Base-by-base conservation (phyloP, 2,113 vertebrate genomes). In the Corythaixoides concolor region DNA sequence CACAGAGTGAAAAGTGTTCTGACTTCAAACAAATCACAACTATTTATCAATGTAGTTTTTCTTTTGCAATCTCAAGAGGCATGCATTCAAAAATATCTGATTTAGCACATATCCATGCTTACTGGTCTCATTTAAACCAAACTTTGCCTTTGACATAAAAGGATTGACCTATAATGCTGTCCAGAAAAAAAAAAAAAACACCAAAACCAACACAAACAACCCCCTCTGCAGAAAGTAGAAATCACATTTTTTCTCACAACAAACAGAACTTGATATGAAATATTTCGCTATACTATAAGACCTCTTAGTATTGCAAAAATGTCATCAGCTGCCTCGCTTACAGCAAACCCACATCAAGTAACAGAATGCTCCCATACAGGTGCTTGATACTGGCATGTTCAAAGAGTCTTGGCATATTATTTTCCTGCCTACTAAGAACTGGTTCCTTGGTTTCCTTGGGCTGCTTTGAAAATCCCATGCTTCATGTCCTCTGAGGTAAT, bases 1-100 rank as follows among this genome's bases (percentile, higher is more conserved):
- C 62, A 10, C 58, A 95, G 85, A 74, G 64, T 69, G 85, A 90
- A 97, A 93, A 58, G 24, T 80, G 86, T 45, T 93, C 73, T 85
- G 73, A 94, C 80, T 87, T 94, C 86, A 89, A 96, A 89, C 56
- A 91, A 82, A 85, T 52, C 77, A 64, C 49, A 92, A 32, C 52
- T 88, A 53, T 92, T 95, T 95, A 93, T 50, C 63, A 93, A 23
- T 2, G 7, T 66, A 53, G 78, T 80, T 77, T 95, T 70, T 28
- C 37, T 81, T 49, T 55, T 0, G 0, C 75, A 83, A 62, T 89
- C 74, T 83, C 90, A 92, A 96, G 59, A 35, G 62, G 35, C 43
- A 73, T 14, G 4, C 27, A 78, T 93, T 88, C 76, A 43, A 92
- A 93, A 92, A 90, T 80, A 90, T 62, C 73, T 79, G 37, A 86